phyloP scores from a whole-genome alignment of 2,113 vertebrate genomes.

The Mastomys natalensis region DNA sequence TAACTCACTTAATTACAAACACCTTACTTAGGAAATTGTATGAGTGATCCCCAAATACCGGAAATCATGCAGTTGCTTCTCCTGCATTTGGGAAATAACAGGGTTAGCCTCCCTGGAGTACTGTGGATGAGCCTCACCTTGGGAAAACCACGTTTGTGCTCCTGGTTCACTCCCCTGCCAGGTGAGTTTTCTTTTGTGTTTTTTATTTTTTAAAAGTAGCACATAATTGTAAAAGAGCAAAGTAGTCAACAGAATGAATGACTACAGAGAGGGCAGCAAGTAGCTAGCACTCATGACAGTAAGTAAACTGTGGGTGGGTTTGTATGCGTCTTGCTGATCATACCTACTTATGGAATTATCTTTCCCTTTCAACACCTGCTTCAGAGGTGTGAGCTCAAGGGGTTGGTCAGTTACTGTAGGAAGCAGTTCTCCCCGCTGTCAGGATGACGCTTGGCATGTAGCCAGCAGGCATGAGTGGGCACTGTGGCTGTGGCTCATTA shows the following conservation, averaged over 20 bases:
- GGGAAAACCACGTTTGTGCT: neutral
- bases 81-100: neutral
- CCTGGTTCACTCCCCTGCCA: neutral
- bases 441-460: too few species aligned
- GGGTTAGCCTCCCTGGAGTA: neutral
- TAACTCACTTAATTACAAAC: neutral
- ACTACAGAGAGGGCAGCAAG: neutral
- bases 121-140: too few species aligned
- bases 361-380: neutral
- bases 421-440: too few species aligned
- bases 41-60: neutral
- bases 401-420: neutral
- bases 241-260: too few species aligned
- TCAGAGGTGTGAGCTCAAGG: neutral
- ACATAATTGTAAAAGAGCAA: neutral
- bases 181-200: neutral
- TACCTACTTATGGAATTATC: fast-evolving
- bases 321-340: neutral
- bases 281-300: neutral
- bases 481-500: too few species aligned
- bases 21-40: neutral
- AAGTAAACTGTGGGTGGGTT: neutral
- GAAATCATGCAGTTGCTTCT: too few species aligned
- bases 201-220: neutral
- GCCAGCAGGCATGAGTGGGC: too few species aligned